Base-by-base conservation (phyloP, 2,797 vertebrate species). In the Siniperca scherzeri region DNA sequence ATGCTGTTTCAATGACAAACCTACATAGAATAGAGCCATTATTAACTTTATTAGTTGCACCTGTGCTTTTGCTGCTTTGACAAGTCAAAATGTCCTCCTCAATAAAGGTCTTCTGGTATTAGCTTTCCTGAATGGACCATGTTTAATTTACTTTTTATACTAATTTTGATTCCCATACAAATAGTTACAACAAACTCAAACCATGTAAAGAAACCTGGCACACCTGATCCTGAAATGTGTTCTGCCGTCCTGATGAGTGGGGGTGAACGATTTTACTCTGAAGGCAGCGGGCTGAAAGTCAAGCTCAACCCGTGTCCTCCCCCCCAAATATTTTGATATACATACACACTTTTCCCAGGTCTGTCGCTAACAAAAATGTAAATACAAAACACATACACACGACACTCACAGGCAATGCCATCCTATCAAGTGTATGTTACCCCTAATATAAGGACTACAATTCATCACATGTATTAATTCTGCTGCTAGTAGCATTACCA, bases 391-490 rank as follows among this genome's bases (percentile, higher is more conserved):
- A 88, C 78, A 89, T 74, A 86, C 90, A 94, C 89, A 84, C 85
- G 21, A 88, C 90, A 92, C 94, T 86, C 92, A 91, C 89, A 92
- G 92, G 94, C 90, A 94, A 94, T 90, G 90, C 93, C 94, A 93
- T 86, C 87, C 95, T 95, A 96, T 89, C 82, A 92, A 93, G 91
- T 87, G 56, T 94, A 93, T 75, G 78, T 93, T 91, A 91, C 93
- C 94, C 95, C 94, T 94, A 96, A 95, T 91, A 94, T 95, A 95
- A 96, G 94, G 95, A 95, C 94, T 95, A 95, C 77, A 92, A 91
- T 89, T 92, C 86, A 89, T 93, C 90, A 94, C 84, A 77, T 83
- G 85, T 92, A 92, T 96, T 92, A 95, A 89, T 91, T 91, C 88
- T 92, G 91, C 88, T 92, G 92, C 93, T 95, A 93, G 89, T 89